Evolutionary conservation across 2,797 vertebrate genomes (phyloP).

Genomic region (Octomys mimax): DNA sequence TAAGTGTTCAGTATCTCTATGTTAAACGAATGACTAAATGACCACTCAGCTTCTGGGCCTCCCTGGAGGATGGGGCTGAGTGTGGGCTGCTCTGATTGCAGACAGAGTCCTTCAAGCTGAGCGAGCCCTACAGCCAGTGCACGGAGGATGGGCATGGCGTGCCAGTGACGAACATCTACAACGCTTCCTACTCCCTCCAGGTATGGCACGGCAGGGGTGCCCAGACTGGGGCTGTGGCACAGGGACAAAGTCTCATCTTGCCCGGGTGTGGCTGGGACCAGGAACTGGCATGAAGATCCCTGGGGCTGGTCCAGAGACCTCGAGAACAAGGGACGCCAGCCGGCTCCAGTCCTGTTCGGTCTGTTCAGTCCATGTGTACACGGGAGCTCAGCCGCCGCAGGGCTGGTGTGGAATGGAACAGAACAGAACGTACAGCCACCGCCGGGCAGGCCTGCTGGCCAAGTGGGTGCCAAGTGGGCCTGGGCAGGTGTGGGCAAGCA

Average conservation of each 20-base stretch:
- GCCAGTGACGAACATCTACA: slow-evolving; percentile 88
- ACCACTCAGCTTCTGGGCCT: not conserved
- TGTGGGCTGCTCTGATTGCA: slow-evolving; percentile 76
- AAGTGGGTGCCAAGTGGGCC: not conserved
- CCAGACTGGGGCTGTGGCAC: not conserved
- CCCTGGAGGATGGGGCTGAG: not conserved
- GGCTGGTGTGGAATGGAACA: not conserved
- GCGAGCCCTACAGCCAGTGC: slow-evolving; percentile 91
- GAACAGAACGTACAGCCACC: slow-evolving; percentile 25
- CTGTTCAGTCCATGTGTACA: slow-evolving; percentile 82
- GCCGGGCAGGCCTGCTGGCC: not conserved
- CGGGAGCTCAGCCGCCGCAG: slow-evolving; percentile 59
- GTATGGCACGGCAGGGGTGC: slow-evolving; percentile 73
- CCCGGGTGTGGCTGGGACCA: slow-evolving; percentile 62
- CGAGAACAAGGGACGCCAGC: slow-evolving; percentile 83
- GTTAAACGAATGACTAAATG: not conserved
- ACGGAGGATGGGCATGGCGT: slow-evolving; percentile 89
- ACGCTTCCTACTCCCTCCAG: slow-evolving; percentile 91
- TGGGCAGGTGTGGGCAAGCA: not conserved
- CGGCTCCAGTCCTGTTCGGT: slow-evolving; percentile 78
- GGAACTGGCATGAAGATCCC: slow-evolving; percentile 64
- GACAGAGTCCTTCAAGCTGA: slow-evolving; percentile 90
- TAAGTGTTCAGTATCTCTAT: not conserved
- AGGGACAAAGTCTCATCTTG: slow-evolving; percentile 16
- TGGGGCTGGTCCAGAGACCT: slow-evolving; percentile 88